Evolutionary conservation across 2,113 vertebrate genomes (phyloP).

Genomic region (Panurus biarmicus): DNA sequence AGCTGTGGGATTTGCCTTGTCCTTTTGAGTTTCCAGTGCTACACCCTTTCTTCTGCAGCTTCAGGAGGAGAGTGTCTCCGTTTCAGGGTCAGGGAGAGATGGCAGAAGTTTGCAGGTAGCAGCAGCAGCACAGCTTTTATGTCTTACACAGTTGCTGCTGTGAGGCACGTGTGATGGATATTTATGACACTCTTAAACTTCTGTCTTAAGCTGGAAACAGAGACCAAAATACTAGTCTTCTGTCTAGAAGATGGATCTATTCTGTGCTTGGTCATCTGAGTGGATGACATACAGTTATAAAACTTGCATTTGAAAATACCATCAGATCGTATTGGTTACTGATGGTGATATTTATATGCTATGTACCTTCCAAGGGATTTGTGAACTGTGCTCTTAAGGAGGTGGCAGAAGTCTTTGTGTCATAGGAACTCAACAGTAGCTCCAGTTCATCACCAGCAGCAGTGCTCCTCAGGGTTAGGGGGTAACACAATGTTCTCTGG

Average conservation of each 20-base stretch:
- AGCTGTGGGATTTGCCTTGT: neutral
- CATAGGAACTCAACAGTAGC: neutral
- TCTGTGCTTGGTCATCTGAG: neutral
- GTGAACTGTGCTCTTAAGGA: neutral
- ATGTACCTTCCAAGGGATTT: neutral
- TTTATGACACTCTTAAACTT: neutral
- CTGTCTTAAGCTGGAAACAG: neutral
- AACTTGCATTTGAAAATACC: neutral
- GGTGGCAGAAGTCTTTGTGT: neutral
- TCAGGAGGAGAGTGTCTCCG: neutral
- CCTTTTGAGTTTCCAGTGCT: neutral
- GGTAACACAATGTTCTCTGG: neutral
- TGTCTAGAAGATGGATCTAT: neutral
- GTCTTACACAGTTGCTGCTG: neutral
- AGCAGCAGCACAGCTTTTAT: neutral
- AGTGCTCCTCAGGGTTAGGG: neutral
- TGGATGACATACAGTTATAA: neutral
- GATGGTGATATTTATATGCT: neutral
- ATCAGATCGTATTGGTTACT: neutral
- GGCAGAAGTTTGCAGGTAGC: neutral
- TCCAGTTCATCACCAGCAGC: neutral
- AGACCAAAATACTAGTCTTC: neutral
- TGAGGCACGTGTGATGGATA: accelerated
- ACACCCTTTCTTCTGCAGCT: neutral
- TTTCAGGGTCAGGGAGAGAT: neutral